These are phyloP conservation scores for Crocuta crocuta DNA, from an alignment of 2,113 vertebrate species.

Conservation along the genomic window DNA sequence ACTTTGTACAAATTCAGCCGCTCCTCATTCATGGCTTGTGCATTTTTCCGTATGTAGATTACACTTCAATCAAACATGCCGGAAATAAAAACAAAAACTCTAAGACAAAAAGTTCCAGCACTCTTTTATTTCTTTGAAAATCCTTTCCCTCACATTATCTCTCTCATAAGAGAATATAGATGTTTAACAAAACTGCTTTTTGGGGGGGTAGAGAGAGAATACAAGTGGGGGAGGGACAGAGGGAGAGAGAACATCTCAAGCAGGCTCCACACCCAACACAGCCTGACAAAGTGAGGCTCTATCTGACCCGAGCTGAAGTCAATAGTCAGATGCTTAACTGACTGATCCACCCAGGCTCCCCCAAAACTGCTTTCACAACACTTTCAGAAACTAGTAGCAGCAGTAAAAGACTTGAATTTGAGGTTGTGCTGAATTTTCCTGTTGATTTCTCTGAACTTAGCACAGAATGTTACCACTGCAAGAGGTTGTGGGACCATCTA, in stretches of 20 bases:
- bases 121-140: not conserved
- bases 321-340: too few relatives aligned
- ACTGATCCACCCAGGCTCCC: too few relatives aligned
- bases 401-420: not conserved
- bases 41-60: not conserved
- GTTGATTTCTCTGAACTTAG: not conserved
- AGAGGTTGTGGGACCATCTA: not conserved
- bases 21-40: not conserved
- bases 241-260: too few relatives aligned
- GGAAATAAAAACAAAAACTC: not conserved
- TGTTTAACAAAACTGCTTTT: not conserved
- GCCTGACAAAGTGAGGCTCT: rapidly evolving
- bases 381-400: not conserved
- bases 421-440: not conserved
- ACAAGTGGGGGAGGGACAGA: too few relatives aligned
- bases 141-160: not conserved
- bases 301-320: too few relatives aligned
- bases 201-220: too few relatives aligned
- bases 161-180: not conserved
- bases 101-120: not conserved
- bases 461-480: not conserved
- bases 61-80: not conserved
- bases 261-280: too few relatives aligned
- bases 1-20: not conserved
- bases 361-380: not conserved